phyloP scores from a whole-genome alignment of 1,140 invertebrate species.

The Plodia interpunctella region DNA sequence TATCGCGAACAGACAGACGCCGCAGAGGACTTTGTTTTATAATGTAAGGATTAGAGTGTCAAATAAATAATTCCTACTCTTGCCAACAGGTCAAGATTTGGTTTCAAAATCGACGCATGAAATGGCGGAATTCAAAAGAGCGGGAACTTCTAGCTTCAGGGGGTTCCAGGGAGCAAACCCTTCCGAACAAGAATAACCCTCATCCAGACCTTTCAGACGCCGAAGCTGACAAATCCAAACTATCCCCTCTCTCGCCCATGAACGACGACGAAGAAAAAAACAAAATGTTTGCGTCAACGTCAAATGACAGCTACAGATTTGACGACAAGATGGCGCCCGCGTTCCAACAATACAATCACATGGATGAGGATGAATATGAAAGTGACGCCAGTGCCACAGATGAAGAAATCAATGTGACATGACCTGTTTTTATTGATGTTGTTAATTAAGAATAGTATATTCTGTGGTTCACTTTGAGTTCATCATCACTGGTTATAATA shows the following conservation, averaged over 20 bases:
- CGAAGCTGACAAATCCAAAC: conserved; percentile 84
- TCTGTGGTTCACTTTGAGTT: not conserved
- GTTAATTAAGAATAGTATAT: not conserved
- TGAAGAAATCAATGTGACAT: conserved; percentile 90
- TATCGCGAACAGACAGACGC: too few species aligned
- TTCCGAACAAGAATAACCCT: conserved; percentile 98
- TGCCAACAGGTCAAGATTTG: conserved; percentile 92
- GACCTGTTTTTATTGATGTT: conserved; percentile 72
- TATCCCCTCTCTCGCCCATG: conserved; percentile 76
- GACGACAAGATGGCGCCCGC: conserved; percentile 58
- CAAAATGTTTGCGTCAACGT: conserved; percentile 61
- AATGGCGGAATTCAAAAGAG: conserved; percentile 98
- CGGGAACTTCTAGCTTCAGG: conserved; percentile 94
- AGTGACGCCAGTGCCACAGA: conserved; percentile 86
- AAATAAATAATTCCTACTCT: not conserved
- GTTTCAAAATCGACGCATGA: conserved; percentile 98
- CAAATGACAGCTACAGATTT: conserved; percentile 52
- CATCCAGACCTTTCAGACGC: conserved; percentile 97
- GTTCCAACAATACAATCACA: conserved; percentile 72
- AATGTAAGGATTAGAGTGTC: too few species aligned
- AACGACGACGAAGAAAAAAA: conserved; percentile 46
- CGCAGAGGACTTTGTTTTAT: too few species aligned
- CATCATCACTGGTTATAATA: not conserved
- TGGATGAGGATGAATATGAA: conserved; percentile 80
- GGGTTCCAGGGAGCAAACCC: conserved; percentile 94